Conservation (phyloP, 1,140 invertebrate species). For the Drosophila yakuba region DNA sequence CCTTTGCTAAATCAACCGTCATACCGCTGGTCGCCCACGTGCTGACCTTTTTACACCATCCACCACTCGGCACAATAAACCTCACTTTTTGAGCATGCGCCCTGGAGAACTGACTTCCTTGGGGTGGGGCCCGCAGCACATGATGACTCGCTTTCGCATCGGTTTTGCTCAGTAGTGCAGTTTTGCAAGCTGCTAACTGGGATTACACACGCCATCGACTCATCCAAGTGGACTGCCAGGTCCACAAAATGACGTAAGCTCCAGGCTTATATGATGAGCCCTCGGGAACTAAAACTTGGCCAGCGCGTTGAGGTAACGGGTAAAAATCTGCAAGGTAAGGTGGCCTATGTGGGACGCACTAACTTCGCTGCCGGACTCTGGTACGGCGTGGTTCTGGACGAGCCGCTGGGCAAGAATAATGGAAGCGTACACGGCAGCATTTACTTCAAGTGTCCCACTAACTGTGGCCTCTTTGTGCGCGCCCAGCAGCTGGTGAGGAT, state of each 20-base stretch:
- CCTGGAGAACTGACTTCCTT: slow-evolving; percentile 1
- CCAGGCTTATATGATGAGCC: slow-evolving; percentile 39
- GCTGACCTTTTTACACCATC: slow-evolving; percentile 1
- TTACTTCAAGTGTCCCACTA: slow-evolving; percentile 94
- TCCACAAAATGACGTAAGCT: slow-evolving; percentile 73
- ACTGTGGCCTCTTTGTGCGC: slow-evolving; percentile 94
- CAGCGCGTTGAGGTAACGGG: slow-evolving; percentile 91
- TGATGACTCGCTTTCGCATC: slow-evolving; percentile 52
- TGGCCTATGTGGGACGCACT: slow-evolving; percentile 93
- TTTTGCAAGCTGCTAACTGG: slow-evolving; percentile 56
- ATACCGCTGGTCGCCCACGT: neutral
- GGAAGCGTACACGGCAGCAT: slow-evolving; percentile 93
- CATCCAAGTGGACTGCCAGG: slow-evolving; percentile 37
- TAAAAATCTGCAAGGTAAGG: slow-evolving; percentile 91
- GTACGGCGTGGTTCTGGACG: slow-evolving; percentile 95
- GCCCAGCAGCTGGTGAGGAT: slow-evolving; percentile 89
- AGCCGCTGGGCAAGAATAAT: slow-evolving; percentile 96
- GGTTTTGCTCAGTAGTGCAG: slow-evolving; percentile 56
- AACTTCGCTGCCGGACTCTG: slow-evolving; percentile 94
- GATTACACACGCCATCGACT: slow-evolving; percentile 61
- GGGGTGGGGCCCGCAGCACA: slow-evolving; percentile 62
- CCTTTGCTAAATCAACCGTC: neutral
- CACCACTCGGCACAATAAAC: slow-evolving; percentile 8
- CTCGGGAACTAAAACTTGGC: slow-evolving; percentile 87
- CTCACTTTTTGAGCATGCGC: slow-evolving; percentile 57